These are phyloP conservation scores for Orchesella cincta DNA, from an alignment of 1,140 invertebrate species.

Conservation along the genomic window DNA sequence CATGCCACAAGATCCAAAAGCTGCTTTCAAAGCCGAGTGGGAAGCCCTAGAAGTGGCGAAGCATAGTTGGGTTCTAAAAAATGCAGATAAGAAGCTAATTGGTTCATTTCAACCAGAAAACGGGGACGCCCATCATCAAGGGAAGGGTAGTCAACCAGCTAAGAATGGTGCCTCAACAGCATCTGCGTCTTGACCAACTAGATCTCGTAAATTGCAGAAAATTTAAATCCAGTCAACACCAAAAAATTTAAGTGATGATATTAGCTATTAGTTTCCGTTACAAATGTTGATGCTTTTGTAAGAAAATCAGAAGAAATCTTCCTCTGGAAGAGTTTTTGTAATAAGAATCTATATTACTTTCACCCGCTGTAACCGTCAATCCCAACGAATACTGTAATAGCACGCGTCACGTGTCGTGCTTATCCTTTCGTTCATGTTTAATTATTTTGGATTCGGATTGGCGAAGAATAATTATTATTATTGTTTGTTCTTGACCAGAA, in stretches of 20 bases:
- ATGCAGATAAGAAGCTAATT: constrained; percentile 69
- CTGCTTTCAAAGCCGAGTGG: constrained; percentile 99
- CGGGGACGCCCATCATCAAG: background rate
- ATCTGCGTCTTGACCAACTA: constrained; percentile 18
- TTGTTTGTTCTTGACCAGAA: too few species aligned
- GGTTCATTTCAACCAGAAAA: constrained; percentile 45
- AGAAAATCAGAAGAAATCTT: background rate
- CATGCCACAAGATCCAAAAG: constrained; percentile 96
- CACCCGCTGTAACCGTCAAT: background rate
- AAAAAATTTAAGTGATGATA: constrained; percentile 7
- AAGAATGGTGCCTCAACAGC: background rate
- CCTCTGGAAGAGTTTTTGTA: background rate
- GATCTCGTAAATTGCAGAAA: constrained; percentile 9
- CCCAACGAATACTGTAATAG: constrained; percentile 7
- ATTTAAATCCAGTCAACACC: background rate
- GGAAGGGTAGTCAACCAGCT: background rate
- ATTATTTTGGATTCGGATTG: too few species aligned
- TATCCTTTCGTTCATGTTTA: too few species aligned
- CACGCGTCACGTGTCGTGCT: too few species aligned
- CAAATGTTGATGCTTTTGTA: background rate
- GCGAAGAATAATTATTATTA: too few species aligned
- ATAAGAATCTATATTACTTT: background rate
- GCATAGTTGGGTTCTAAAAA: constrained; percentile 84
- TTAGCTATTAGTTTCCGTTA: background rate
- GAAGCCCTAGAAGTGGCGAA: constrained; percentile 96